Percentiles rank a stretch among this genome's conserved stretches.
These are phyloP conservation scores for Eueremaeus valkanovi DNA, from an alignment of 2,888 invertebrate species.

Conservation along the genomic window DNA sequence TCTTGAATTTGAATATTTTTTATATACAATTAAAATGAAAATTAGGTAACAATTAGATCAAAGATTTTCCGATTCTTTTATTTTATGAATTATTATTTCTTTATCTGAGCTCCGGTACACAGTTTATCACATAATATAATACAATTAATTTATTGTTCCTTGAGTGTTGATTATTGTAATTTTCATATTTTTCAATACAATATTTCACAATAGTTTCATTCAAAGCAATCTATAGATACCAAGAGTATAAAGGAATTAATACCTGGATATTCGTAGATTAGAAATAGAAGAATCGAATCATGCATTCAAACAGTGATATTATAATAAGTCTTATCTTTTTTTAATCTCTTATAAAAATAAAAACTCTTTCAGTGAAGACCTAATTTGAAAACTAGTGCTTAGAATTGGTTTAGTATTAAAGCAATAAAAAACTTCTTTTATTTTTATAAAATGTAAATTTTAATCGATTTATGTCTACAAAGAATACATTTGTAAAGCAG, in stretches of 20 bases:
- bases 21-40: too few species aligned
- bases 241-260: neutral
- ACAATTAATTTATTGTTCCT: too few species aligned
- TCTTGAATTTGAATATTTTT: too few species aligned
- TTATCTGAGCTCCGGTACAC: too few species aligned
- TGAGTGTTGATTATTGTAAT: too few species aligned
- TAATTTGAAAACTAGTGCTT: neutral
- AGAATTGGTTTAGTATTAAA: neutral
- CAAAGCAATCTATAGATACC: neutral
- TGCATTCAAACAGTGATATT: neutral
- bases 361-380: neutral
- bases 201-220: neutral
- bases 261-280: neutral
- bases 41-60: too few species aligned
- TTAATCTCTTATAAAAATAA: neutral
- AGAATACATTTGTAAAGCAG: neutral
- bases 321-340: neutral
- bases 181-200: too few species aligned
- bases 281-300: neutral
- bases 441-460: neutral
- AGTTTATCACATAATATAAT: too few species aligned
- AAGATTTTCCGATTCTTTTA: too few species aligned
- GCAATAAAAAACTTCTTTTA: neutral
- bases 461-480: neutral
- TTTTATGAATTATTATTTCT: too few species aligned